A percentile compares a stretch with the other conserved stretches of the same genome.
phyloP scores from a whole-genome alignment of 1,140 invertebrate species.

The Sycobia sp. region DNA sequence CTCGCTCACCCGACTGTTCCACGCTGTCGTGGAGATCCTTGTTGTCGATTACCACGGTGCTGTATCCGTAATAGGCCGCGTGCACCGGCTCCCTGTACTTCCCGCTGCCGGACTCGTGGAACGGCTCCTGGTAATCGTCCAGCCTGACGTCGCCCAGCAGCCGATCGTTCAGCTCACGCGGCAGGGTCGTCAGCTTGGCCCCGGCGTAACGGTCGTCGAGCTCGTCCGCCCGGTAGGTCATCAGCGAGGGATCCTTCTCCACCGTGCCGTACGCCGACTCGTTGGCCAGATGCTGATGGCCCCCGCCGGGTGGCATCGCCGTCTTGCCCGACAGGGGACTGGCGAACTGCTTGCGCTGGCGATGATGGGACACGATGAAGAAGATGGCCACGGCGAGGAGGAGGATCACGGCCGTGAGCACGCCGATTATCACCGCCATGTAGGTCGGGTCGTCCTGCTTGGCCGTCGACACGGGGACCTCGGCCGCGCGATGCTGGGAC shows the following conservation, averaged over 20 bases:
- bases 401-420: conserved; percentile 69
- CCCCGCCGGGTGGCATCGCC: conserved; percentile 52
- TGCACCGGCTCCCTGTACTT: conserved; percentile 60
- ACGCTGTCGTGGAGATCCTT: conserved; percentile 61
- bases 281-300: conserved; percentile 58
- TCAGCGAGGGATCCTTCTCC: conserved; percentile 58
- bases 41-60: conserved; percentile 63
- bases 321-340: conserved; percentile 60
- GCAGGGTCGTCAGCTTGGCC: conserved; percentile 56
- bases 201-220: conserved; percentile 59
- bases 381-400: conserved; percentile 66
- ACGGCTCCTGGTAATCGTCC: conserved; percentile 65
- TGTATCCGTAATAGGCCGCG: conserved; percentile 64
- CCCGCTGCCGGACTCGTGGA: conserved; percentile 52
- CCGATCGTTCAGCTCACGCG: conserved; percentile 58
- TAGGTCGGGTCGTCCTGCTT: conserved; percentile 65
- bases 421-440: conserved; percentile 72
- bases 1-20: conserved; percentile 60
- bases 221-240: conserved; percentile 59
- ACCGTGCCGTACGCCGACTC: conserved; percentile 58
- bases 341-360: conserved; percentile 65
- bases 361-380: conserved; percentile 66
- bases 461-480: conserved; percentile 57
- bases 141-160: conserved; percentile 57
- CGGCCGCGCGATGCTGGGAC: conserved; percentile 49